phyloP scores from a whole-genome alignment of 1,140 invertebrate genomes.

The Scaptomyza montana region DNA sequence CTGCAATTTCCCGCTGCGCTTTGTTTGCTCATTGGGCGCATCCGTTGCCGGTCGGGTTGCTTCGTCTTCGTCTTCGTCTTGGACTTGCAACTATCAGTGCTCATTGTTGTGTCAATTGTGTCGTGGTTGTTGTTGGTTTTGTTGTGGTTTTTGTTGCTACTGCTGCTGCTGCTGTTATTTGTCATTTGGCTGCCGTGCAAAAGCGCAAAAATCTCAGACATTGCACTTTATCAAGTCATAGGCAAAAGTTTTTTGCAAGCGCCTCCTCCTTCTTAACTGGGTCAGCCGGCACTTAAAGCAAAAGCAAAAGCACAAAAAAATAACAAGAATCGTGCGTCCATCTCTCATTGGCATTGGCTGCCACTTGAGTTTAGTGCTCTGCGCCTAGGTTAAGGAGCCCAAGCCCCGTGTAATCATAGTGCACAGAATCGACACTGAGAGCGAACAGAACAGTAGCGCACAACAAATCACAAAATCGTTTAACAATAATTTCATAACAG shows the following conservation, averaged over 20 bases:
- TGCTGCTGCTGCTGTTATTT: conserved; percentile 48
- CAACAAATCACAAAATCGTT: conserved; percentile 82
- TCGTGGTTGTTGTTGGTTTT: conserved; percentile 57
- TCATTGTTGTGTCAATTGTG: conserved; percentile 81
- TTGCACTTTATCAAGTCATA: conserved; percentile 73
- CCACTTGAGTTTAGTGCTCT: conserved; percentile 53
- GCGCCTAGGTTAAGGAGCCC: conserved; percentile 52
- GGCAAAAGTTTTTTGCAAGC: conserved; percentile 37
- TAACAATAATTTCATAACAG: conserved; percentile 80
- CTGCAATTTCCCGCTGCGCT: conserved; percentile 80
- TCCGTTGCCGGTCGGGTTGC: conserved; percentile 65
- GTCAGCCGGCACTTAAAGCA: conserved; percentile 74
- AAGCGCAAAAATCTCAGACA: conserved; percentile 70
- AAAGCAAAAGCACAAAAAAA: conserved; percentile 1
- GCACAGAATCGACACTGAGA: conserved; percentile 32
- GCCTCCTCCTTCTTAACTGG: conserved; percentile 57
- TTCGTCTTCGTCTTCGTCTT: conserved; percentile 17
- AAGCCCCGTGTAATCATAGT: conserved; percentile 67
- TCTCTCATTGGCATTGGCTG: conserved; percentile 68
- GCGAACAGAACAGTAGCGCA: conserved; percentile 65
- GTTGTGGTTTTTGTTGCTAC: conserved; percentile 31
- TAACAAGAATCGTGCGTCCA: conserved; percentile 63
- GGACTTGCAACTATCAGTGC: conserved; percentile 44
- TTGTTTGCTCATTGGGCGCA: conserved; percentile 81
- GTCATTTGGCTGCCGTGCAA: conserved; percentile 61